Base-by-base conservation (phyloP, 2,797 vertebrate species). In the Holocentrus rufus region DNA sequence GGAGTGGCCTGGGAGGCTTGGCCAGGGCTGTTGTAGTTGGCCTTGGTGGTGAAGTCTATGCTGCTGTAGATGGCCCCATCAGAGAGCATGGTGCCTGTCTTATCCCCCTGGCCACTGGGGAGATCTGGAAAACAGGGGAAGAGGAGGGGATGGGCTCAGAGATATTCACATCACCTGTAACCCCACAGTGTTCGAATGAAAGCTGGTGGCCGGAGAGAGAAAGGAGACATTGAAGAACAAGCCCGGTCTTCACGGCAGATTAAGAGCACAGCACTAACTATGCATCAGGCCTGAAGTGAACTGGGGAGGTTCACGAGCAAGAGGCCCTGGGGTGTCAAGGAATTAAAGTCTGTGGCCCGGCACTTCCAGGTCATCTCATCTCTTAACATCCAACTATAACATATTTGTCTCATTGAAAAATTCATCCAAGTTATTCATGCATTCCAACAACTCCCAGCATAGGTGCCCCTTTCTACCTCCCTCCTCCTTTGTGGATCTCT, bases 61-160 rank as follows among this genome's bases (percentile, higher is more conserved):
- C 97, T 99, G 93, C 98, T 99, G 88, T 99, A 99, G 93, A 99
- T 99, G 88, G 97, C 98, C 85, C 98, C 97, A 46, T 99, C 98
- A 0, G 98, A 99, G 49, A 98, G 95, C 97, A 99, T 98, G 4
- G 97, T 99, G 65, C 96, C 95, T 0, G 94, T 95, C 92, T 99
- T 99, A 89, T 98, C 98, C 59, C 95, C 95, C 88, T 97, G 97
- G 65, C 95, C 95, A 0, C 91, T 91, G 59, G 96, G 95, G 78
- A 97, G 92, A 87, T 98, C 96, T 98, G 93, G 42, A 69, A 87
- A 80, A 74, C 79, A 88, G 71, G 81, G 2, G 25, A 27, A 15
- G 17, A 59, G 77, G 82, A 50, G 8, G 27, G n/a, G n/a, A n/a
- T n/a, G 30, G 30, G 30, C 3, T 7, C 50, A 31, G 2, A 34